phyloP scores from a whole-genome alignment of 2,113 vertebrate species.

The Cyphomyrus discorhynchus region DNA sequence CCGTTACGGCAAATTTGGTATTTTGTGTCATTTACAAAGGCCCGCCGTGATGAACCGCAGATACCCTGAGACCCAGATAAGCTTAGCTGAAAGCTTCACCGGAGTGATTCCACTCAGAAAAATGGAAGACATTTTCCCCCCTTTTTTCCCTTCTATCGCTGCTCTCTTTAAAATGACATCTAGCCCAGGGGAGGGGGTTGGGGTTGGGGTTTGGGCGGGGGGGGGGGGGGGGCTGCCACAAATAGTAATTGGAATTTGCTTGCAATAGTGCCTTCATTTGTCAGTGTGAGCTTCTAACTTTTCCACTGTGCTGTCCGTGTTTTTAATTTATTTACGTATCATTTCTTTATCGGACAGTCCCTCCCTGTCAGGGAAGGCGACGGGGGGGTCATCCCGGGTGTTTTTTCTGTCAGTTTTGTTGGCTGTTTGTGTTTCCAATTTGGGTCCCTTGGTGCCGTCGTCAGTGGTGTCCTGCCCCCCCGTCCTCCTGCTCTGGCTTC shows the following conservation, averaged over 20 bases:
- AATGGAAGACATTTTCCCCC: not conserved
- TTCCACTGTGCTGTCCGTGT: constrained; percentile 22
- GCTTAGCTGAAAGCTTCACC: not conserved
- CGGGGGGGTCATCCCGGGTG: constrained; percentile 11
- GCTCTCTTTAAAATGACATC: constrained; percentile 31
- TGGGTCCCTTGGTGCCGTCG: not conserved
- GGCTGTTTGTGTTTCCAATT: not conserved
- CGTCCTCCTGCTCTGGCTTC: not conserved
- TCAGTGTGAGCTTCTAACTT: constrained; percentile 42
- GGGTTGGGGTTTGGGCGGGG: not conserved
- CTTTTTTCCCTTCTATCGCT: not conserved
- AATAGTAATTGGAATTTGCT: constrained; percentile 61
- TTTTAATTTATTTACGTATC: constrained; percentile 9
- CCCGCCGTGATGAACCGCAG: not conserved
- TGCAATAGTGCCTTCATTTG: constrained; percentile 72
- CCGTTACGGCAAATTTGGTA: not conserved
- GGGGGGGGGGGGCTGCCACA: constrained; percentile 35
- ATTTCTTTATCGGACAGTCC: not conserved
- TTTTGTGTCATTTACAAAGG: not conserved
- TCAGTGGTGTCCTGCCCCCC: not conserved
- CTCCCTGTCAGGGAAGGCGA: not conserved
- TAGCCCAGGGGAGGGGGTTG: constrained; percentile 49
- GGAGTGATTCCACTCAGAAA: not conserved
- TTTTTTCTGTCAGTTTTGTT: constrained; percentile 38
- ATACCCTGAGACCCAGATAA: not conserved